phyloP scores from a whole-genome alignment of 2,113 vertebrate genomes.

The Indicator indicator region DNA sequence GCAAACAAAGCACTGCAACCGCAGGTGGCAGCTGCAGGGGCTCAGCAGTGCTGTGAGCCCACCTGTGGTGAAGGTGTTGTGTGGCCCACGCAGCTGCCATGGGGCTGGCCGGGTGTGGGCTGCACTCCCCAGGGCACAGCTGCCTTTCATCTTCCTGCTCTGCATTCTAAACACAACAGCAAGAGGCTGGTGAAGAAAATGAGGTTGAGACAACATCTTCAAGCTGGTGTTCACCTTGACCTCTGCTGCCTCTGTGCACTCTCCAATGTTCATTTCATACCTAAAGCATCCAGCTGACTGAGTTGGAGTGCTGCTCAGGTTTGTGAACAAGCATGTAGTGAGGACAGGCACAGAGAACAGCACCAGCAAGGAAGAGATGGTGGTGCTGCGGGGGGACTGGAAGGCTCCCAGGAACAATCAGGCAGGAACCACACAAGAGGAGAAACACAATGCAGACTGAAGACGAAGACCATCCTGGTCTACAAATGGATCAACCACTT shows the following conservation, averaged over 20 bases:
- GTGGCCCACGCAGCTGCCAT: neutral
- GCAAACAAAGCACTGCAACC: neutral
- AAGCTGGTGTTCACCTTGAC: neutral
- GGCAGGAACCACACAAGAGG: no score
- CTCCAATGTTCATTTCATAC: fast-evolving
- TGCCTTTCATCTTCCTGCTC: neutral
- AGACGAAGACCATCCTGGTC: no score
- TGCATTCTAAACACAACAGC: fast-evolving
- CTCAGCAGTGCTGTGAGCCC: neutral
- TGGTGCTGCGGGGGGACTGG: no score
- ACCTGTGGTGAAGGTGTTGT: neutral
- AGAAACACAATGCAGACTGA: no score
- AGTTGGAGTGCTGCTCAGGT: neutral
- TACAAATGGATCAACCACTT: no score
- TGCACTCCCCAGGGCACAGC: fast-evolving
- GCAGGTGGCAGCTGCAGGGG: fast-evolving
- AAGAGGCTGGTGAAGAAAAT: neutral
- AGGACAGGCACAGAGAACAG: no score
- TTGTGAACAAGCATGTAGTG: neutral
- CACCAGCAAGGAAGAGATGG: no score
- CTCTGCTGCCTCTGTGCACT: neutral
- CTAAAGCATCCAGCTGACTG: fast-evolving
- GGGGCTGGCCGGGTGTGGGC: fast-evolving
- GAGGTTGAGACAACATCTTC: neutral
- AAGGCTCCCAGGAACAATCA: no score